Evolutionary conservation across 2,797 vertebrate genomes (phyloP).

Genomic region (Sardinella longiceps): DNA sequence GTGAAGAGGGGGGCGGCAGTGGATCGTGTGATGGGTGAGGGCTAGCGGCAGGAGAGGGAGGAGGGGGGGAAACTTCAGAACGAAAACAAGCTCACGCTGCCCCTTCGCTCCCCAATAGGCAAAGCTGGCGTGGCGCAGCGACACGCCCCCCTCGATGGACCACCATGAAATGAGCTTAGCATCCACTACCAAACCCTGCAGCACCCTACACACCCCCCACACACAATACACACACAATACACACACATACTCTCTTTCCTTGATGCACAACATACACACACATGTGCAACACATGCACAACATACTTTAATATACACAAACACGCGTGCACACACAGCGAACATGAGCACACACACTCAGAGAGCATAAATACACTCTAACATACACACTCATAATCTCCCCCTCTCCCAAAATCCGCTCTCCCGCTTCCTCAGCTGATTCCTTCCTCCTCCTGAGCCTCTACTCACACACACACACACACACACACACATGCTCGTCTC

Average conservation of each 20-base stretch:
- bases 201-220: background rate
- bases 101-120: constrained; percentile 50
- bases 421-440: background rate
- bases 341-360: background rate
- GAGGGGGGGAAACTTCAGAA: constrained; percentile 49
- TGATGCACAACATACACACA: background rate
- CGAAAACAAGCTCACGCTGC: constrained; percentile 67
- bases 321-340: background rate
- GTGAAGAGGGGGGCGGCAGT: background rate
- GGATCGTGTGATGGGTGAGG: background rate
- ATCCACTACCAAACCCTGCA: background rate
- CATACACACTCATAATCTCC: background rate
- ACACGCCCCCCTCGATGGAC: constrained; percentile 34
- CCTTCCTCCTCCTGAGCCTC: background rate
- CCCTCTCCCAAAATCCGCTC: background rate
- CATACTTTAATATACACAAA: background rate
- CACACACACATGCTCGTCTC: background rate
- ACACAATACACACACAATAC: background rate
- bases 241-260: background rate
- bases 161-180: constrained; percentile 34
- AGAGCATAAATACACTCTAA: background rate
- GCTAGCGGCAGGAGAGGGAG: background rate
- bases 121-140: constrained; percentile 39
- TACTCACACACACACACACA: constrained; percentile 1
- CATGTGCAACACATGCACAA: background rate